Percentiles rank a stretch among this genome's conserved stretches.
Conservation (phyloP, 2,797 vertebrate genomes). For the Pangasius sanitwongsei region DNA sequence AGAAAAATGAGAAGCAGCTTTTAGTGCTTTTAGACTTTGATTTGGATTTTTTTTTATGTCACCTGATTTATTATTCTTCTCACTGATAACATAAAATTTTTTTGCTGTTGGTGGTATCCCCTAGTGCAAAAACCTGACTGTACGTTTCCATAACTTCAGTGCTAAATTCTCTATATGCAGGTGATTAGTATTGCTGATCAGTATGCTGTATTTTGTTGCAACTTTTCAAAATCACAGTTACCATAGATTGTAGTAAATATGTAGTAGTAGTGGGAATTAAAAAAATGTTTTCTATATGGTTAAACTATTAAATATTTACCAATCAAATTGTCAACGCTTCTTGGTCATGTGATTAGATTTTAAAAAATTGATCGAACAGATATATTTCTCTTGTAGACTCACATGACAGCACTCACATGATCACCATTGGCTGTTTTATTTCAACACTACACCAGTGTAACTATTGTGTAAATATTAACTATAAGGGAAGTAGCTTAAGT, state of each 20-base stretch:
- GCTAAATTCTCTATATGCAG: not conserved
- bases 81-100: not conserved
- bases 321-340: not conserved
- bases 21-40: not conserved
- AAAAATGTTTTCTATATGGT: not conserved
- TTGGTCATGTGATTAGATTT: not conserved
- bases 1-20: not conserved
- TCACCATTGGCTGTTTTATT: not conserved
- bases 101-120: not conserved
- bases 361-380: not conserved
- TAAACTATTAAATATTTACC: not conserved
- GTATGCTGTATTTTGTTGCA: not conserved
- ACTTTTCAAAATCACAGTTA: not conserved
- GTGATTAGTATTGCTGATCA: not conserved
- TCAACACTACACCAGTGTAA: not conserved
- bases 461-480: not conserved
- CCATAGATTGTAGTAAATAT: not conserved
- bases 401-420: not conserved
- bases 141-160: not conserved
- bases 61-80: not conserved
- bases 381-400: not conserved
- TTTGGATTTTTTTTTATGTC: not conserved
- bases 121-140: not conserved
- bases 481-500: not conserved
- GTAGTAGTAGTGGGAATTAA: not conserved